Percentiles rank a stretch among this genome's conserved stretches.
phyloP scores from a whole-genome alignment of 2,113 vertebrate species.

The Morphnarchus princeps region DNA sequence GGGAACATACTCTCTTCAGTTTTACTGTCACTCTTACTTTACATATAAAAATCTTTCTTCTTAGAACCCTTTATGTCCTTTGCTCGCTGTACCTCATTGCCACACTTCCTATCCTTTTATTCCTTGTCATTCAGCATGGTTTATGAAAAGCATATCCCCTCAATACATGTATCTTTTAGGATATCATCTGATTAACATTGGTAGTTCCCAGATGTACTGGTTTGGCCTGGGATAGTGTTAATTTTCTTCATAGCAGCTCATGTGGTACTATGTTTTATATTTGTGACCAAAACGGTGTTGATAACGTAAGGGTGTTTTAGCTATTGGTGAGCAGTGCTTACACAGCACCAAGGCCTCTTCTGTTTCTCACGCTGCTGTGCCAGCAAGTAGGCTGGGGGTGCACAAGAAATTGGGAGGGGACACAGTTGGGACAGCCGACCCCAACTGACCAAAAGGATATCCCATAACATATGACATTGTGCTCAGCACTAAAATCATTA shows the following conservation, averaged over 20 bases:
- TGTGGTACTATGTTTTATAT: not conserved
- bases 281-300: not conserved
- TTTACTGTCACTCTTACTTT: not conserved
- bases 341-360: not conserved
- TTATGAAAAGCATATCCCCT: not conserved
- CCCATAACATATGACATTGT: not conserved
- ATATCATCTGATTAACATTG: not conserved
- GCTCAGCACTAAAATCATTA: not conserved
- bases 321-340: not conserved
- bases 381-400: not conserved
- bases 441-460: not conserved
- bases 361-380: not conserved
- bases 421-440: not conserved
- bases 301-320: not conserved
- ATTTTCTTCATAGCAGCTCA: not conserved
- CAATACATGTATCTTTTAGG: not conserved
- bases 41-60: not conserved
- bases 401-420: not conserved
- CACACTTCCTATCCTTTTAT: not conserved
- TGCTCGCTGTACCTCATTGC: not conserved
- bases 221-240: not conserved
- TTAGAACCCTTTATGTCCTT: not conserved
- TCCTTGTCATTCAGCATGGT: not conserved
- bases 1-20: not conserved
- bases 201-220: not conserved